Base-by-base conservation (phyloP, 2,113 vertebrate species). In the Porphyrio hochstetteri region DNA sequence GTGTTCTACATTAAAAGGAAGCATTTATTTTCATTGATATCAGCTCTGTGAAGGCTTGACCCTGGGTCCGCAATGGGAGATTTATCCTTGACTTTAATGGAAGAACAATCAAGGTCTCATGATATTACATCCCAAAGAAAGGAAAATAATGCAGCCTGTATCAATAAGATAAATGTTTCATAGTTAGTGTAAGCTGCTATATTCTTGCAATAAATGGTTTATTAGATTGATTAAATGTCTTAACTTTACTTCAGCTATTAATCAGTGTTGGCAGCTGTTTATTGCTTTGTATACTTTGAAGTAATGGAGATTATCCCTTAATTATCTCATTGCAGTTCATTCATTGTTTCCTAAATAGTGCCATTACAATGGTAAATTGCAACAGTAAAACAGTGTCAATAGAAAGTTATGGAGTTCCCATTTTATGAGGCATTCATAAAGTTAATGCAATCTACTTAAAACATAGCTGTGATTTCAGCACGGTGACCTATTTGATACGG, bases 241-340 rank as follows among this genome's bases (percentile, higher is more conserved):
- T 83, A 55, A 76, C 85, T 94, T 83, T 78, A 35, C 85, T 91
- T 83, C 63, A 5, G 92, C 96, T 95, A 95, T 97, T 96, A 97
- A 97, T 97, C 95, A 90, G 89, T 93, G 94, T 92, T 95, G 78
- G 67, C 91, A 94, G 89, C 84, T 96, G 94, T 97, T 96, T 96
- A 97, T 93, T 83, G 91, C 89, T 95, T 96, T 96, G 91, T 95
- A 59, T 94, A 86, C 84, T 96, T 97, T 9, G 24, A 90, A 91
- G 87, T 71, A 88, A 90, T 67, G 67, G 89, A 88, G 94, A 96
- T 96, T 91, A 95, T 94, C 89, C 70, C 74, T 93, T 97, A 95
- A 97, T 97, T 97, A 96, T 94, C 91, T 93, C 83, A 56, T 75
- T 85, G 87, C 85, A 90, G 59, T 65, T 94, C 69, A 82, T 87